Base-by-base conservation (phyloP, 2,113 vertebrate species). In the Sinocyclocheilus anshuiensis region DNA sequence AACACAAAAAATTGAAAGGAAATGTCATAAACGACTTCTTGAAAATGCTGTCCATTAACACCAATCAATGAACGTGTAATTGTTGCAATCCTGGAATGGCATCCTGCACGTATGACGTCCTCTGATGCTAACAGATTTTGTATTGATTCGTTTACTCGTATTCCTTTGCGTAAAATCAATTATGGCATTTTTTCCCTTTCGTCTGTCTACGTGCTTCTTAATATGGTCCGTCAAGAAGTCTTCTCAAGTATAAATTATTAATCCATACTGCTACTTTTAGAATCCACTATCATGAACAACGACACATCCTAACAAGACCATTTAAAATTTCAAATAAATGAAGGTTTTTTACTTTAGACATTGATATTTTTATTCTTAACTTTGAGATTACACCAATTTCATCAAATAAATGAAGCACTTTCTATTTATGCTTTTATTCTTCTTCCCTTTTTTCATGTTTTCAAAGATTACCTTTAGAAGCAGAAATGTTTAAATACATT, bases 71-170 rank as follows among this genome's bases (percentile, higher is more conserved):
- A 55, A 86, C 89, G 88, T 86, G 80, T 94, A 94, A 94, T 93
- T 92, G 94, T 91, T 90, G 92, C 91, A 94, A 94, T 95, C 91
- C 92, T 86, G 89, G 91, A 29, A 88, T 91, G 86, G 71, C 84
- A 71, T 78, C 82, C 82, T 75, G 77, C 89, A 80, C n/a, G 16
- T 76, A 78, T 93, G 92, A 92, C 93, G 91, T 94, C 92, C 91
- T 90, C 91, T 89, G 87, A 90, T 89, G 87, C 89, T 92, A 90
- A 89, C 92, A 87, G 89, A 90, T 92, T 92, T 20, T 22, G 87
- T 92, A 94, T 95, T 91, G 93, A 95, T 94, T 93, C 88, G 92
- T 93, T 92, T 94, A 93, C 89, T 92, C 90, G 84, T 92, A 90
- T 92, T 90, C 91, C 92, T 93, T 89, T 75, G 91, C 83, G 92